Evolutionary conservation across 2,888 invertebrate species (phyloP).

Genomic region (Agrilus biguttatus): DNA sequence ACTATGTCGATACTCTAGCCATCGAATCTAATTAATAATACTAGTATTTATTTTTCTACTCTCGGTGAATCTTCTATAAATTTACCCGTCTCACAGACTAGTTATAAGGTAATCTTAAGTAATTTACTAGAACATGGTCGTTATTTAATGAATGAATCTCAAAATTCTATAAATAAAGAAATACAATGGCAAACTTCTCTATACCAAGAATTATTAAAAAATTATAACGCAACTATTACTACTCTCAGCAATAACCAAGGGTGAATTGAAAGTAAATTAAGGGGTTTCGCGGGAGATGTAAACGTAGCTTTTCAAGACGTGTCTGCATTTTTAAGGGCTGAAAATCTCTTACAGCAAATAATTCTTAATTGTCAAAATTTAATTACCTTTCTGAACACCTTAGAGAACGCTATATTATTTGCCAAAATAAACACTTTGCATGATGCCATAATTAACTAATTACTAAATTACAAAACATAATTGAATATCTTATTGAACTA

Average conservation of each 20-base stretch:
- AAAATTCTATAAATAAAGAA: too few species aligned
- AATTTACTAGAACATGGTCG: too few species aligned
- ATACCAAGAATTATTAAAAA: too few species aligned
- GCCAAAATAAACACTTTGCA: slow-evolving; percentile 11
- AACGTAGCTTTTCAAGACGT: slow-evolving; percentile 4
- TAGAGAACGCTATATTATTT: slow-evolving; percentile 12
- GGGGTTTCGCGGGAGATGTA: slow-evolving; percentile 1
- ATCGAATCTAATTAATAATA: background rate
- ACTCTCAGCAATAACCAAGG: slow-evolving; percentile 8
- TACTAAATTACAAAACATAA: slow-evolving; percentile 6
- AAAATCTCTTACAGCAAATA: slow-evolving; percentile 8
- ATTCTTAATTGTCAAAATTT: slow-evolving; percentile 11
- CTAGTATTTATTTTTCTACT: background rate
- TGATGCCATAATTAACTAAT: slow-evolving; percentile 5
- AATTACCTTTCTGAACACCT: slow-evolving; percentile 9
- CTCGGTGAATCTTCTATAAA: background rate
- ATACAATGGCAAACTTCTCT: too few species aligned
- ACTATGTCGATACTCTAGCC: background rate
- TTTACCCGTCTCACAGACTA: too few species aligned
- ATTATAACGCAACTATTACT: too few species aligned
- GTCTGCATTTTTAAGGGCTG: slow-evolving; percentile 1
- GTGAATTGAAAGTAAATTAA: slow-evolving; percentile 6
- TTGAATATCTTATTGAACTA: slow-evolving; percentile 3
- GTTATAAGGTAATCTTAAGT: too few species aligned
- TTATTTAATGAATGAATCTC: too few species aligned